phyloP scores from a whole-genome alignment of 1,140 invertebrate genomes.

The Diachasmimorpha longicaudata region DNA sequence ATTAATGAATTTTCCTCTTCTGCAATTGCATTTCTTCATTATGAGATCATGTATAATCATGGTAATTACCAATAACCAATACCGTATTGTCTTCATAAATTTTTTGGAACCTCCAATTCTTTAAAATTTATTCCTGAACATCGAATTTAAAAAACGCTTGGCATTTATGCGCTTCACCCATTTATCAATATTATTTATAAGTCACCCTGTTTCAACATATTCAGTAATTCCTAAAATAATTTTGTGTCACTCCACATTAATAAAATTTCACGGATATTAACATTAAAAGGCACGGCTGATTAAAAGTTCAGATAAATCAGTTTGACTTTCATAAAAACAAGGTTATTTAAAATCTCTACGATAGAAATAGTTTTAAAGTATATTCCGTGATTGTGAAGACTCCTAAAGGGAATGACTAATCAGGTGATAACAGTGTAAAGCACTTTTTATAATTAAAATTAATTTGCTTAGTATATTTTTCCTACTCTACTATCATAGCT shows the following conservation, averaged over 20 bases:
- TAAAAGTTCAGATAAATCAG: slow-evolving; percentile 49
- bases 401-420: neutral
- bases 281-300: slow-evolving; percentile 53
- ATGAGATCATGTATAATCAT: too few species aligned
- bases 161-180: slow-evolving; percentile 34
- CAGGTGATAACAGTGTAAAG: too few species aligned
- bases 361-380: neutral
- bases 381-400: neutral
- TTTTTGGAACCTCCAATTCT: too few species aligned
- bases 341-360: slow-evolving; percentile 9
- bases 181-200: slow-evolving; percentile 38
- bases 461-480: too few species aligned
- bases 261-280: slow-evolving; percentile 46
- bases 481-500: too few species aligned
- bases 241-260: slow-evolving; percentile 19
- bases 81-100: too few species aligned
- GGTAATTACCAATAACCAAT: too few species aligned
- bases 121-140: too few species aligned
- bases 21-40: too few species aligned
- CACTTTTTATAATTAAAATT: too few species aligned
- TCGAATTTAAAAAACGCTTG: slow-evolving; percentile 29
- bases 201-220: slow-evolving; percentile 37
- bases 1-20: too few species aligned
- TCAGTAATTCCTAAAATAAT: slow-evolving; percentile 42
- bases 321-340: slow-evolving; percentile 40